These are phyloP conservation scores for Platichthys stellatus DNA, from an alignment of 2,113 vertebrate species.

Conservation along the genomic window DNA sequence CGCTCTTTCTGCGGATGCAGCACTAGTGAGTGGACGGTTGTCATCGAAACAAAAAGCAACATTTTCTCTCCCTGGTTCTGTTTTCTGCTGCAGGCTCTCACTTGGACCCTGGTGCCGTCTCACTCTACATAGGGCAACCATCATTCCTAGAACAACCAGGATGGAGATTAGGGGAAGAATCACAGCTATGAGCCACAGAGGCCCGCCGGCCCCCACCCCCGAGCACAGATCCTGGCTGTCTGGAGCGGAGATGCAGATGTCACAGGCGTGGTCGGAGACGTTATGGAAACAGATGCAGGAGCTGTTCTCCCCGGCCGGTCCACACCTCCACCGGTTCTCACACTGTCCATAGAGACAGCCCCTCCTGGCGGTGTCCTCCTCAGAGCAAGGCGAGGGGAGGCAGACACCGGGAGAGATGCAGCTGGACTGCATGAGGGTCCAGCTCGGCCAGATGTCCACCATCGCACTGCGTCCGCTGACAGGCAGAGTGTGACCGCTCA, in stretches of 20 bases:
- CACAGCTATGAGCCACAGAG: slow-evolving; percentile 73
- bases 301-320: slow-evolving; percentile 27
- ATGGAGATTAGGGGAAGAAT: slow-evolving; percentile 62
- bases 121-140: slow-evolving; percentile 40
- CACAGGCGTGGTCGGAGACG: slow-evolving; percentile 61
- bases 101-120: slow-evolving; percentile 26
- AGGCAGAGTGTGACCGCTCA: slow-evolving; percentile 67
- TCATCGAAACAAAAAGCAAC: slow-evolving; percentile 55
- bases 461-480: slow-evolving; percentile 66
- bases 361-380: slow-evolving; percentile 13
- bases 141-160: slow-evolving; percentile 49
- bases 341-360: slow-evolving; percentile 67
- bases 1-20: slow-evolving; percentile 10
- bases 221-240: slow-evolving; percentile 51
- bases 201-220: background rate
- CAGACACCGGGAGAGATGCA: slow-evolving; percentile 73
- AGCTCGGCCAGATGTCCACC: slow-evolving; percentile 70
- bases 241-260: slow-evolving; percentile 55
- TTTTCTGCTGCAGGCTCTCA: slow-evolving; percentile 20
- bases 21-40: slow-evolving; percentile 4
- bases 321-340: slow-evolving; percentile 42
- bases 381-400: slow-evolving; percentile 57
- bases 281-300: slow-evolving; percentile 77
- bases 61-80: slow-evolving; percentile 67
- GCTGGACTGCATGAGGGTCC: slow-evolving; percentile 52